Evolutionary conservation across 2,113 vertebrate species (phyloP), one percentile per base, ranked within the genome.

Genomic region (Meleagris gallopavo): DNA sequence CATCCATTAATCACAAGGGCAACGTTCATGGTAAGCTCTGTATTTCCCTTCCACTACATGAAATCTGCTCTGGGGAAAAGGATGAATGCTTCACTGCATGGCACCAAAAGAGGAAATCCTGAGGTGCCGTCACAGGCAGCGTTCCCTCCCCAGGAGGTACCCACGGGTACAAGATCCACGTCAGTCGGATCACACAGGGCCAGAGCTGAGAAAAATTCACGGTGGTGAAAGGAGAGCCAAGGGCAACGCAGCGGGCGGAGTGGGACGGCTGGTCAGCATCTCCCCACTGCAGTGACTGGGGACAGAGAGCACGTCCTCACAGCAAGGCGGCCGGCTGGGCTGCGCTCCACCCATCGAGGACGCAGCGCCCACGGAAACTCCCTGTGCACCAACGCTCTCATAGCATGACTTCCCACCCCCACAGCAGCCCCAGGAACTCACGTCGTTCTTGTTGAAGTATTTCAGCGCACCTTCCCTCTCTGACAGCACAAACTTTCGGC

Each of bases 381-480:
- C 0, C 0, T 3, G 30, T 17, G 70, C 38, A 13, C 73, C 76
- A 57, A 25, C 34, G 40, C 32, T 75, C 48, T 11, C 13, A 40
- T 4, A 54, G 57, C 6, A 66, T 0, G 0, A 55, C 10, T 7
- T 22, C 74, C 38, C 2, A 0, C 2, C 30, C 13, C 25, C 75
- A 9, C 13, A 52, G 41, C 50, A 40, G 2, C 1, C 22, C 12
- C 50, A 17, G 17, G 19, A 25, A 88, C 99, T 99, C 94, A 99
- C 99, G 1, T 99, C 99, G 4, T 98, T 98, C 90, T 98, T 99
- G 98, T 99, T 99, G 98, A 99, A 99, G 92, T 99, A 99, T 86
- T 99, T 99, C 79, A 99, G 97, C 2, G 98, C 98, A 3, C 99
- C 99, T 96, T 99, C 99, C 48, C 99, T 97, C 90, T 99, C 99